Conservation (phyloP, 1,140 invertebrate genomes). For the Rhopalosiphum padi region DNA sequence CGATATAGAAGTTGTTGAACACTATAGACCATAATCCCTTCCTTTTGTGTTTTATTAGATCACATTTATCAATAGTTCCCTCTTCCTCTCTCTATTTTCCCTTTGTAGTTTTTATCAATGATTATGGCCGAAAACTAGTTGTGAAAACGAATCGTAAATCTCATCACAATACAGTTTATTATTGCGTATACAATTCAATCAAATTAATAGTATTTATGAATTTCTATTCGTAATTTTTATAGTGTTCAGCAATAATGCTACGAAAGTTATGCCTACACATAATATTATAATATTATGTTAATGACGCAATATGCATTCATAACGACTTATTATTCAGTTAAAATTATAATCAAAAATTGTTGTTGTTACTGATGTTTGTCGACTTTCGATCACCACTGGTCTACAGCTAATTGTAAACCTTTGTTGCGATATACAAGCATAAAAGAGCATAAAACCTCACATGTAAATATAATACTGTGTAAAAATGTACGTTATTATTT, state of each 20-base stretch:
- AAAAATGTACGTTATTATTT: neutral
- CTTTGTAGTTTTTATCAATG: conserved; percentile 40
- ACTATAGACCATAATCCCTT: conserved; percentile 42
- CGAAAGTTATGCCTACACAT: neutral
- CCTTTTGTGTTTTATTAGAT: conserved; percentile 49
- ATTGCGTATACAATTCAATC: neutral
- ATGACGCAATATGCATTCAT: neutral
- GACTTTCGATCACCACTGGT: neutral
- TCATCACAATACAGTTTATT: neutral
- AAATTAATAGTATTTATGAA: neutral
- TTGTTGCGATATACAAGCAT: neutral
- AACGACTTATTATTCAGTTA: neutral
- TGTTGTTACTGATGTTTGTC: neutral
- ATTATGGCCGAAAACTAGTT: neutral
- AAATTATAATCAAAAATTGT: neutral
- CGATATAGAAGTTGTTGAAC: conserved; percentile 46
- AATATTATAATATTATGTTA: neutral
- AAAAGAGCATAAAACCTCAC: neutral
- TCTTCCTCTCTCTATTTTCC: neutral
- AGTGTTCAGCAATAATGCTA: neutral
- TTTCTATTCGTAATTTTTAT: neutral
- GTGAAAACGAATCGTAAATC: neutral
- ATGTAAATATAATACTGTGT: neutral
- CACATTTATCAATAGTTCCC: conserved; percentile 38
- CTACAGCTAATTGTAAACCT: neutral